phyloP scores from a whole-genome alignment of 2,888 invertebrate species.

The Heteromyza rotundicornis region DNA sequence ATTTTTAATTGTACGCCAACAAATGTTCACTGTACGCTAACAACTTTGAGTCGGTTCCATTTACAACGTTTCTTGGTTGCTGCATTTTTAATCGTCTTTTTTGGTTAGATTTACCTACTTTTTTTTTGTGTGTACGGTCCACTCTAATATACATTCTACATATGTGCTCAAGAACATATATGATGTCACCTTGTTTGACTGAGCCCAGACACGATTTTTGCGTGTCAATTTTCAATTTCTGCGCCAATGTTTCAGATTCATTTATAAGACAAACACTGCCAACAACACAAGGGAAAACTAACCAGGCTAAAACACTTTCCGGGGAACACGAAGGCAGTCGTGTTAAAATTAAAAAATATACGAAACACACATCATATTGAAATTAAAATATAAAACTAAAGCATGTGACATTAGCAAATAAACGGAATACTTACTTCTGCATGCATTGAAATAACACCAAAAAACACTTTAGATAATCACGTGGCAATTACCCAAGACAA shows the following conservation, averaged over 20 bases:
- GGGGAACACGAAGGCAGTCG: not conserved
- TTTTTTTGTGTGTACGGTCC: no score
- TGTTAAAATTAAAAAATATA: not conserved
- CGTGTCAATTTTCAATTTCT: conserved; percentile 34
- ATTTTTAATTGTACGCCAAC: no score
- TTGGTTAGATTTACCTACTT: no score
- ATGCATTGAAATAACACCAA: conserved; percentile 28
- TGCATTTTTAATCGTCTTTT: no score
- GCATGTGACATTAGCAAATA: not conserved
- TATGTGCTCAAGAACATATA: not conserved
- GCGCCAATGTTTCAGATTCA: not conserved
- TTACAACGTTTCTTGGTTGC: no score
- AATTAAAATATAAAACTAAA: no score
- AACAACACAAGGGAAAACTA: not conserved
- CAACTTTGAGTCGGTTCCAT: no score
- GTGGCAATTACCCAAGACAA: no score
- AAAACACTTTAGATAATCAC: conserved; percentile 24
- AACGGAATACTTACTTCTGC: not conserved
- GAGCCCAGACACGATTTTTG: conserved; percentile 39
- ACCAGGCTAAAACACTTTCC: not conserved
- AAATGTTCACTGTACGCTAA: no score
- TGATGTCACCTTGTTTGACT: conserved; percentile 35
- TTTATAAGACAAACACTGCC: not conserved
- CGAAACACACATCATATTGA: no score
- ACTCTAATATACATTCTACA: no score